Evolutionary conservation across 2,797 vertebrate genomes (phyloP), one percentile per base, ranked within the genome.

Genomic region (Syncerus caffer): DNA sequence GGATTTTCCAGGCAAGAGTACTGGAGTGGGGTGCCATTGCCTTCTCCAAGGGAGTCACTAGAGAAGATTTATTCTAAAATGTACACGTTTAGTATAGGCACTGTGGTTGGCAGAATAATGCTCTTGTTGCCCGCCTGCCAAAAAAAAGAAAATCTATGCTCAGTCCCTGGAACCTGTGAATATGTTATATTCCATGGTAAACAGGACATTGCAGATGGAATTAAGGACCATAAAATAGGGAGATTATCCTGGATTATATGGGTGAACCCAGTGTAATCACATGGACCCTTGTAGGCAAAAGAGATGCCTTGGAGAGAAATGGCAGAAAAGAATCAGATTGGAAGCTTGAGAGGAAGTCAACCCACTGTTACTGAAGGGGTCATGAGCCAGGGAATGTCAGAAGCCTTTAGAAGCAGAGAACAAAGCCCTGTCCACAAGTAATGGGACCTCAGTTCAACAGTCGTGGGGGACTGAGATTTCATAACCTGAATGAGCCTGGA

Each of bases 161-260:
- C 45, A 38, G 82, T 80, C 53, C 67, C 51, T 50, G 34, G 85
- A 89, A 85, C 53, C 34, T 86, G 50, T 87, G 21, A 96, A 31
- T 83, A 47, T 88, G 51, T 62, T 71, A 21, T 10, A 83, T 95
- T 93, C 25, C 50, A 57, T 86, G 23, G 27, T 34, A 58, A 97
- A 97, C 79, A 38, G 17, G 45, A 89, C 45, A 92, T 58, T 84
- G 58, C 58, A 51, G 67, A 76, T 97, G 71, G 62, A 94, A 86
- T 86, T 83, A 64, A 86, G 34, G 50, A 38, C 15, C 13, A 60
- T 94, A 83, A 92, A 89, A 82, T 55, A 95, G 9, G 17, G 42
- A 86, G 31, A 71, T 84, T 51, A 55, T 34, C 85, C 34, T 60
- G 58, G 47, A 90, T 55, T 85, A 60, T 90, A 45, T 74, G 29